A percentile compares a stretch with the other conserved stretches of the same genome.
phyloP scores from a whole-genome alignment of 2,888 invertebrate species.

The Chrysopilus asiliformis region DNA sequence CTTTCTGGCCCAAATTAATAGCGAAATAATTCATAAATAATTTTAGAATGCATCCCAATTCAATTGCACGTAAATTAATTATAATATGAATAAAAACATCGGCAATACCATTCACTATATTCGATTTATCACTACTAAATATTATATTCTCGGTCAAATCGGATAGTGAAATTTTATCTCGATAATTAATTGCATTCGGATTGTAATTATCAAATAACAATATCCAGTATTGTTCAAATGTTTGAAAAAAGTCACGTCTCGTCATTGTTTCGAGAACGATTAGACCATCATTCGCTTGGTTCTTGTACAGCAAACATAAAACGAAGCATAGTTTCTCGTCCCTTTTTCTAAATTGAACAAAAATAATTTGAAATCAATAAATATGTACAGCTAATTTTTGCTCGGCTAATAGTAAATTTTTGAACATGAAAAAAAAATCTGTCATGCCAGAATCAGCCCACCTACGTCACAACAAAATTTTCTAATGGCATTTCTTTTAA shows the following conservation, averaged over 20 bases:
- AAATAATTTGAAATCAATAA: too few species aligned
- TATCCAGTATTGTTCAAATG: slow-evolving; percentile 10
- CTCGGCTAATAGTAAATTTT: too few species aligned
- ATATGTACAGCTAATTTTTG: too few species aligned
- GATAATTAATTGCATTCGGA: slow-evolving; percentile 11
- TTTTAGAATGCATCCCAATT: slow-evolving; percentile 35
- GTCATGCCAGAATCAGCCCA: too few species aligned
- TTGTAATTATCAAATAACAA: slow-evolving; percentile 13
- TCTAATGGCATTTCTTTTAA: too few species aligned
- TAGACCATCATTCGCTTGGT: slow-evolving; percentile 1
- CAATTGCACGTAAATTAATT: slow-evolving; percentile 29
- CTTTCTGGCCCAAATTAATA: slow-evolving; percentile 47
- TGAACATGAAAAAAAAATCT: too few species aligned
- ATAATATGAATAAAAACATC: slow-evolving; percentile 31
- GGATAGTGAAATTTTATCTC: slow-evolving; percentile 23
- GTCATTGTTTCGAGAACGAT: slow-evolving; percentile 18
- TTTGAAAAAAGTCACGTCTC: slow-evolving; percentile 20
- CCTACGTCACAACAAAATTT: too few species aligned
- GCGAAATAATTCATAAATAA: slow-evolving; percentile 52
- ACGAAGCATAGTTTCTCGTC: slow-evolving; percentile 10
- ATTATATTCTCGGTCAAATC: slow-evolving; percentile 32
- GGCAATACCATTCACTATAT: slow-evolving; percentile 29
- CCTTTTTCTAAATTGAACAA: neutral
- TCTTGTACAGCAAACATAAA: slow-evolving; percentile 7
- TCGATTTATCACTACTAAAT: slow-evolving; percentile 24